Evolutionary conservation across 2,888 invertebrate genomes (phyloP).

Genomic region (Melanophora roralis): DNA sequence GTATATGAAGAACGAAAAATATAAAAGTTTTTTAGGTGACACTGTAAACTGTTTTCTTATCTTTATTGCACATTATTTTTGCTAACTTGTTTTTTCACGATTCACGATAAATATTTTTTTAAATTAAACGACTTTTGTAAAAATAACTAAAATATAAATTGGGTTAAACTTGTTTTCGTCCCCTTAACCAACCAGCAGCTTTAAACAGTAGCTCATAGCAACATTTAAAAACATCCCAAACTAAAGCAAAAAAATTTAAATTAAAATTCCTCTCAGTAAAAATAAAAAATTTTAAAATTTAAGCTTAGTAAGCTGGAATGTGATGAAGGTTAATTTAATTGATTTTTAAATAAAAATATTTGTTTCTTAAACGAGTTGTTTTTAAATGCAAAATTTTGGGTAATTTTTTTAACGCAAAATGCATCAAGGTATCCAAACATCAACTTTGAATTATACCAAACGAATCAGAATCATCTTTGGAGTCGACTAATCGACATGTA

Average conservation of each 20-base stretch:
- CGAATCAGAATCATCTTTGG: too few species aligned
- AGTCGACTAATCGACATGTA: too few species aligned
- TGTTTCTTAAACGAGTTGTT: too few species aligned
- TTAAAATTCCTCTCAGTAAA: not conserved
- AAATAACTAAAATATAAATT: slow-evolving; percentile 20
- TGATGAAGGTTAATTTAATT: slow-evolving; percentile 22
- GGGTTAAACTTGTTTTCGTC: slow-evolving; percentile 47
- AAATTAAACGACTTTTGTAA: too few species aligned
- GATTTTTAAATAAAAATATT: not conserved
- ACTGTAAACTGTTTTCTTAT: not conserved
- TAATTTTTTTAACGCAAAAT: too few species aligned
- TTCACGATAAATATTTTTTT: too few species aligned
- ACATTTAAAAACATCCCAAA: slow-evolving; percentile 18
- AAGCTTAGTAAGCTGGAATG: too few species aligned
- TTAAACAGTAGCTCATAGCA: not conserved
- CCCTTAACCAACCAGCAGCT: not conserved
- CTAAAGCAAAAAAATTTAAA: not conserved
- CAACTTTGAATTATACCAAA: too few species aligned
- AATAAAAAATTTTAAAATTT: too few species aligned
- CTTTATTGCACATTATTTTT: not conserved
- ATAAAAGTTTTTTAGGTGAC: not conserved
- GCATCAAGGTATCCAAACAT: too few species aligned
- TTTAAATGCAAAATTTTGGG: too few species aligned
- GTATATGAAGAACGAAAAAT: too few species aligned
- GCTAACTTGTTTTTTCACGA: slow-evolving; percentile 36